Percentiles rank a stretch among this genome's conserved stretches.
phyloP scores from a whole-genome alignment of 2,888 invertebrate genomes.

The Cyclophora albipunctata region DNA sequence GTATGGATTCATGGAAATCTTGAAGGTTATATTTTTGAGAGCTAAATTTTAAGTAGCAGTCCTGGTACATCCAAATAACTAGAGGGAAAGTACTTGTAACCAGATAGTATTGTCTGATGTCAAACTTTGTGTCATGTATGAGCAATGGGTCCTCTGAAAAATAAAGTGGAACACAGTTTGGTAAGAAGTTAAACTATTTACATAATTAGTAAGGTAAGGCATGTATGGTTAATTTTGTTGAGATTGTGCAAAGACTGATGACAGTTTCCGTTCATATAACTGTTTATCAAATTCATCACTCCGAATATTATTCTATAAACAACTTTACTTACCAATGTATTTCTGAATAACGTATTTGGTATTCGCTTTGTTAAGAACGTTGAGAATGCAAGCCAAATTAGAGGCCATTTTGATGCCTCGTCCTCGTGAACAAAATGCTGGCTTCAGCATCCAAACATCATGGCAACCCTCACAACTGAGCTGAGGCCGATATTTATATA shows the following conservation, averaged over 20 bases:
- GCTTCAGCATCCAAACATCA: constrained; percentile 94
- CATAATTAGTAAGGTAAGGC: too few relatives aligned
- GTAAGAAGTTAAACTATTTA: background rate
- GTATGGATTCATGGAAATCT: constrained; percentile 88
- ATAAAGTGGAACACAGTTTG: background rate
- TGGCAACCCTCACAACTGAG: constrained; percentile 84
- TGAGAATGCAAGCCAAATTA: constrained; percentile 82
- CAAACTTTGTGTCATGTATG: constrained; percentile 91
- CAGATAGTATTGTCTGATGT: constrained; percentile 92
- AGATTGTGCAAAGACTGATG: too few relatives aligned
- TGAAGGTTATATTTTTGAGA: constrained; percentile 86
- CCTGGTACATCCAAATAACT: constrained; percentile 89
- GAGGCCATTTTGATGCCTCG: constrained; percentile 88
- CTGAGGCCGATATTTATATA: constrained; percentile 77
- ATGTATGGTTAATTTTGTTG: too few relatives aligned
- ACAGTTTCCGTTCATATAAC: background rate
- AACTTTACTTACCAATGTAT: constrained; percentile 82
- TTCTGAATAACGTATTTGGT: constrained; percentile 89
- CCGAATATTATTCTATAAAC: background rate
- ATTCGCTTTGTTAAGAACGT: constrained; percentile 73
- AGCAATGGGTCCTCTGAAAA: constrained; percentile 85
- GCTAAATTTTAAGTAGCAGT: constrained; percentile 91
- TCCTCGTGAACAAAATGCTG: constrained; percentile 87
- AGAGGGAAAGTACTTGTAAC: constrained; percentile 86
- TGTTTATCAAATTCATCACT: too few relatives aligned